Evolutionary conservation across 2,797 vertebrate genomes (phyloP), one percentile per base, ranked within the genome.

Genomic region (Percopsis omiscomaycus): DNA sequence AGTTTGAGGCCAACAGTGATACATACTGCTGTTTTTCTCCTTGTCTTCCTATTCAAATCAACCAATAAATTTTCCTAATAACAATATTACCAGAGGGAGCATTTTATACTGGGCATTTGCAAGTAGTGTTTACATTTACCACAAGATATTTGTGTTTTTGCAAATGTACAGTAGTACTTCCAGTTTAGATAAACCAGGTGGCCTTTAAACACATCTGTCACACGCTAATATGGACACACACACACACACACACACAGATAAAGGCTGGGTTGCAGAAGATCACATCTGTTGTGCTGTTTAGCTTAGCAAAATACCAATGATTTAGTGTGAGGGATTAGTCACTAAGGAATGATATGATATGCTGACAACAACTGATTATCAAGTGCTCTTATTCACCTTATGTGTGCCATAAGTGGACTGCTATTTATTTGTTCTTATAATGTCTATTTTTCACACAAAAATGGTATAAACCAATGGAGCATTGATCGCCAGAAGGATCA

Each of bases 261-360:
- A 47, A 57, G 22, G 22, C 22, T 22, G 22, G 22, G 22, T 22
- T 22, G 22, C 22, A 22, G 16, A 16, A 74, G 79, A 82, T 84
- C 68, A 50, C 64, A 78, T 76, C 60, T 81, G 69, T 59, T 77
- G 47, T 5, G 1, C 49, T 62, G n/a, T 59, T 55, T 63, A 60
- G 64, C 64, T 74, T 55, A 71, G 80, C 60, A 64, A 68, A 75
- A 77, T 49, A 45, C 22, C 10, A 47, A 66, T 66, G 73, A 75
- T 67, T 69, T 74, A 74, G 62, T 64, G 13, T 37, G 48, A 62
- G 32, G 32, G 72, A 63, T 59, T 50, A 52, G 42, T 68, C 61
- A 15, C 8, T 1, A 42, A 12, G 54, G 45, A 64, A 28, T 64
- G 42, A 66, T 60, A 47, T 3, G 1, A 13, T 44, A 50, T n/a